These are phyloP conservation scores for Cladopsammia gracilis DNA, from an alignment of 64 coral and sea anemone genomes.

Conservation along the genomic window DNA sequence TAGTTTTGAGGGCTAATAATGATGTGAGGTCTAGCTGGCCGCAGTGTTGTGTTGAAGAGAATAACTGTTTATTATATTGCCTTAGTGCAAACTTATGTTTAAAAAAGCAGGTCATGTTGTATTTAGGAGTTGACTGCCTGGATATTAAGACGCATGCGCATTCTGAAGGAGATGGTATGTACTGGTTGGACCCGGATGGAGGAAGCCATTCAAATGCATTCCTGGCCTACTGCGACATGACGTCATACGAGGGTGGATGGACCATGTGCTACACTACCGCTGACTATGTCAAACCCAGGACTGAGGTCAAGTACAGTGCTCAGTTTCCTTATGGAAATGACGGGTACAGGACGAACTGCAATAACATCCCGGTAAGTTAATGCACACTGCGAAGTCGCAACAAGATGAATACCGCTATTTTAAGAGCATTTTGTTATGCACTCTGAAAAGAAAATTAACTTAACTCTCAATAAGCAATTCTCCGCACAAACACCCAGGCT, in stretches of 20 bases:
- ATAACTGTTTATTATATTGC: no score
- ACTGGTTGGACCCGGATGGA: constrained; percentile 6
- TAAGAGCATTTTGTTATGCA: no score
- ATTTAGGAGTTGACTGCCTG: background rate
- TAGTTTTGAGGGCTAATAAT: no score
- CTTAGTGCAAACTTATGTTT: no score
- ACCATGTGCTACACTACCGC: constrained; percentile 46
- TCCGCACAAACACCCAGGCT: no score
- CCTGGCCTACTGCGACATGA: constrained; percentile 30
- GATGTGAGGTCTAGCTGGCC: no score
- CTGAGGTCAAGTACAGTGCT: background rate
- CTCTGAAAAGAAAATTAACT: no score
- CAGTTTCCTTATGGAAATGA: background rate
- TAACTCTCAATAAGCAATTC: no score
- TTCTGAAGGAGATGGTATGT: background rate
- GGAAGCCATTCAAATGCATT: background rate
- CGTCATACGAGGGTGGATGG: constrained; percentile 35
- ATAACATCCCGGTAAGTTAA: constrained; percentile 11
- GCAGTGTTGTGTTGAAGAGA: no score
- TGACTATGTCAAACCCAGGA: background rate
- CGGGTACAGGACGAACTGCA: constrained; percentile 40
- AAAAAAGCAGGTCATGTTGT: no score
- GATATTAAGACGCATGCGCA: background rate
- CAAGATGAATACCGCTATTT: no score
- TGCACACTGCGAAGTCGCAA: background rate